Conservation (phyloP, 2,113 vertebrate genomes). For the Chionomys nivalis region DNA sequence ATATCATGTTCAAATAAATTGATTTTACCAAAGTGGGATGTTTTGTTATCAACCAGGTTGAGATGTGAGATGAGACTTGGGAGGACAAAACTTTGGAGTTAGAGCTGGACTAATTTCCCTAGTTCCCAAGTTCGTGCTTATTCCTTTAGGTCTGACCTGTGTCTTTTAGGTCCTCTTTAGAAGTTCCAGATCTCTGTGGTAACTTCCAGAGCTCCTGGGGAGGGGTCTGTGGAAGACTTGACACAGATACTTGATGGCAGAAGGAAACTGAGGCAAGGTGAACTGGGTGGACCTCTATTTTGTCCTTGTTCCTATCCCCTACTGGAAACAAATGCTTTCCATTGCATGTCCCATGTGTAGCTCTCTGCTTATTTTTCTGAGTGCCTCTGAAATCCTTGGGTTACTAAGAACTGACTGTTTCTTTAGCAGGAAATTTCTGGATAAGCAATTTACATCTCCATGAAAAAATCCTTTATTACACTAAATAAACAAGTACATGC, state of each 20-base stretch:
- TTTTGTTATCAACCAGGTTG: not conserved
- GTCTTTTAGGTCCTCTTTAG: not conserved
- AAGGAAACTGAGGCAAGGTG: not conserved
- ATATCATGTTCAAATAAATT: not conserved
- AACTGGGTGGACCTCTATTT: not conserved
- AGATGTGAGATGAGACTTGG: not conserved
- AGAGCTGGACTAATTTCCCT: not conserved
- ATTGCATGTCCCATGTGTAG: not conserved
- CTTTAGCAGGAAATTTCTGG: conserved; percentile 45
- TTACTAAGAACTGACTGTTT: conserved; percentile 34
- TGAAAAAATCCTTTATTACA: not conserved
- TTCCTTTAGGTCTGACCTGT: not conserved
- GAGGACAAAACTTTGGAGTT: not conserved
- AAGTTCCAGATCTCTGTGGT: not conserved
- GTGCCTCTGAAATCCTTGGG: not conserved
- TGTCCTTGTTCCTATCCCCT: not conserved
- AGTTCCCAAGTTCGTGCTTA: not conserved
- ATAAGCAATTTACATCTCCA: conserved; percentile 17
- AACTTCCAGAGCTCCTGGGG: not conserved
- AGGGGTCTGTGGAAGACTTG: not conserved
- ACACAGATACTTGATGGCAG: not conserved
- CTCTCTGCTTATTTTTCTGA: conserved; percentile 37
- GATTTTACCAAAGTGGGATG: not conserved
- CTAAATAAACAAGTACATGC: conserved; percentile 12
- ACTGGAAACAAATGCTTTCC: not conserved